Percentiles rank a stretch among this genome's conserved stretches.
Conservation (phyloP, 2,113 vertebrate species). For the Corythaeola cristata region DNA sequence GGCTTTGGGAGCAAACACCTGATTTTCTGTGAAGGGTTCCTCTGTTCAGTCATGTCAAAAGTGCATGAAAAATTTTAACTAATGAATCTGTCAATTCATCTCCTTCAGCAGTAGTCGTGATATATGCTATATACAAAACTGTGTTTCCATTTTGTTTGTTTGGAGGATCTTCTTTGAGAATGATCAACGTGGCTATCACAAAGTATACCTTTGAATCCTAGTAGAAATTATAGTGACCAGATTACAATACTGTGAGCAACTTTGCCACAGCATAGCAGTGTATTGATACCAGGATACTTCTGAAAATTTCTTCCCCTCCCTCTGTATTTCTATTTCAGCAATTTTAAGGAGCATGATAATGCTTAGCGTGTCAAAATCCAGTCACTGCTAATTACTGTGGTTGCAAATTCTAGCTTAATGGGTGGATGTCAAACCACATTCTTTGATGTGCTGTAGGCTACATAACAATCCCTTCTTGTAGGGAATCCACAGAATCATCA, state of each 20-base stretch:
- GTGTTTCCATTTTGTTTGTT: neutral
- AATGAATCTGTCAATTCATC: neutral
- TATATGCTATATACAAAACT: neutral
- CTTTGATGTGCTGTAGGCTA: neutral
- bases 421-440: conserved; percentile 6
- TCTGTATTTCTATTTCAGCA: neutral
- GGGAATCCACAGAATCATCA: neutral
- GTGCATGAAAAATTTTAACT: neutral
- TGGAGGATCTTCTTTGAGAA: neutral
- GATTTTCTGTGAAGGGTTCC: neutral
- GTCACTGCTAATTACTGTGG: conserved; percentile 16
- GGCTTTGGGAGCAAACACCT: neutral
- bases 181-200: neutral
- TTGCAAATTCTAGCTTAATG: conserved; percentile 21
- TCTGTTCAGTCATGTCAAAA: neutral
- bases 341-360: neutral
- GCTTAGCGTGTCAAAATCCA: conserved; percentile 20
- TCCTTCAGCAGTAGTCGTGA: neutral
- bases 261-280: neutral
- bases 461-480: neutral
- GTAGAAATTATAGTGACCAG: neutral
- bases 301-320: neutral
- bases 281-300: neutral
- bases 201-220: neutral
- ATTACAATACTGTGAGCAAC: neutral